Percentiles rank a stretch among this genome's conserved stretches.
phyloP scores from a whole-genome alignment of 2,888 invertebrate genomes.

The Sipha maydis region DNA sequence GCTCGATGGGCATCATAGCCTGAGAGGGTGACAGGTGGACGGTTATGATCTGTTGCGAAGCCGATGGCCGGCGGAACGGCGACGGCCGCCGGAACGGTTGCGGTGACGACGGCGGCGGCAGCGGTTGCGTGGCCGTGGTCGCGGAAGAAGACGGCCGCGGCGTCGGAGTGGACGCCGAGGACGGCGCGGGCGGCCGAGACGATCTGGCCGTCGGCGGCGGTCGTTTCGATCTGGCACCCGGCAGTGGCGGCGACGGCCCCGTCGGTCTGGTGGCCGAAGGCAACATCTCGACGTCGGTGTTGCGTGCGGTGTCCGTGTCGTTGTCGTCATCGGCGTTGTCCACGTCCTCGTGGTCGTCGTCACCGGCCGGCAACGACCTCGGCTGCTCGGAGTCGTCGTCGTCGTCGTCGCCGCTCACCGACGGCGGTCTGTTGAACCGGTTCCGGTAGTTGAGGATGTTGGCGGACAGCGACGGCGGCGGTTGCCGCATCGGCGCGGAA shows the following conservation, averaged over 20 bases:
- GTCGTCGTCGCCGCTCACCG: not conserved
- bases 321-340: conserved; percentile 24
- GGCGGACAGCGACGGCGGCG: conserved; percentile 56
- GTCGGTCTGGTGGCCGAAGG: not conserved
- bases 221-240: not conserved
- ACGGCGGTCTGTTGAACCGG: not conserved
- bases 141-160: not conserved
- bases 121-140: not conserved
- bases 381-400: not conserved
- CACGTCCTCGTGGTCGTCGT: not conserved
- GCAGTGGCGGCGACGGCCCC: not conserved
- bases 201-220: not conserved
- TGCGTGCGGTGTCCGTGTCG: not conserved
- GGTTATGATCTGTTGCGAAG: not conserved
- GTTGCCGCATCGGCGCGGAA: conserved; percentile 49
- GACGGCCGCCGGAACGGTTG: not conserved
- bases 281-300: not conserved
- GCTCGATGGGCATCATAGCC: conserved; percentile 6
- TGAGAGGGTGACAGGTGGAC: conserved; percentile 3
- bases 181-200: not conserved
- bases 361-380: not conserved
- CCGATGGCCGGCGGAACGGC: not conserved
- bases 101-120: not conserved
- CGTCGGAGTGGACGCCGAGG: not conserved
- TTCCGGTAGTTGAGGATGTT: not conserved